Evolutionary conservation across 2,113 vertebrate species (phyloP).

Genomic region (Halcyon malimbica): DNA sequence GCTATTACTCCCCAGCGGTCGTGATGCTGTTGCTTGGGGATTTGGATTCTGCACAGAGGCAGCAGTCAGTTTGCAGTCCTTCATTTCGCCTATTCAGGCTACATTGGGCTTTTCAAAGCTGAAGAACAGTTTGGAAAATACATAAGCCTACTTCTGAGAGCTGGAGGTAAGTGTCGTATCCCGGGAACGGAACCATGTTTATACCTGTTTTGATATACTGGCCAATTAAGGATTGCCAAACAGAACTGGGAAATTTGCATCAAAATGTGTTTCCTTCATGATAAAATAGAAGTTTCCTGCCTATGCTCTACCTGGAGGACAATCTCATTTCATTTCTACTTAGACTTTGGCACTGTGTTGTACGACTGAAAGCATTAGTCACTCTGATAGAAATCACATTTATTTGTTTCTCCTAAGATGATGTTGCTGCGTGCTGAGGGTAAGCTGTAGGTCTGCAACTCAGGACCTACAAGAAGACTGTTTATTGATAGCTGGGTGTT

Average conservation of each 20-base stretch:
- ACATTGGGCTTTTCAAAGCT: not conserved
- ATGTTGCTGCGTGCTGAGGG: not conserved
- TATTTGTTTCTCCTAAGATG: not conserved
- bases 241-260: not conserved
- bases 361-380: not conserved
- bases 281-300: not conserved
- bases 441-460: not conserved
- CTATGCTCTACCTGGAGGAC: not conserved
- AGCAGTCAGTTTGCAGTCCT: not conserved
- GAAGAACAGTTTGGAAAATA: not conserved
- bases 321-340: not conserved
- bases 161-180: not conserved
- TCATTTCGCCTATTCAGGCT: not conserved
- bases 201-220: not conserved
- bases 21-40: not conserved
- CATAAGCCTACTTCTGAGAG: not conserved
- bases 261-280: not conserved
- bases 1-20: not conserved
- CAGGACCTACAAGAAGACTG: accelerated
- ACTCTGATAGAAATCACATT: not conserved
- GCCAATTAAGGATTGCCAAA: not conserved
- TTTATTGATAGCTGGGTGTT: accelerated
- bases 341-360: not conserved
- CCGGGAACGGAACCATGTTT: not conserved
- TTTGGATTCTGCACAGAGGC: not conserved